Conservation (phyloP, 2,888 invertebrate species). For the Acanthopleura granulata region DNA sequence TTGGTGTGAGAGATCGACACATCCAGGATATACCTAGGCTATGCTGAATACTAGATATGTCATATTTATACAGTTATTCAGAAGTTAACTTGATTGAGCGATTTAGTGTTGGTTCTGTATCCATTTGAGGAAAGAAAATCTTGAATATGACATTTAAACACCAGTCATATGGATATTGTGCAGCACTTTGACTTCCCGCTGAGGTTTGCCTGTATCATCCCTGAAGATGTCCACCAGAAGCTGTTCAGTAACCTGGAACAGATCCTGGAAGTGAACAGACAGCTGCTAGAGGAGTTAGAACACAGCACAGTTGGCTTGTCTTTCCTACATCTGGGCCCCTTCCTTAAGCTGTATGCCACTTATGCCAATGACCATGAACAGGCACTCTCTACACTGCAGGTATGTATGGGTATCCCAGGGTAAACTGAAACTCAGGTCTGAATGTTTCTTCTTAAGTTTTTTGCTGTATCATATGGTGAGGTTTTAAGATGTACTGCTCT, state of each 20-base stretch:
- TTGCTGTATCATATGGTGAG: too few species aligned
- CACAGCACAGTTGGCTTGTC: slow-evolving; percentile 76
- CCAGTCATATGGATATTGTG: slow-evolving; percentile 26
- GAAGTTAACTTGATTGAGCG: too few species aligned
- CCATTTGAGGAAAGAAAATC: not conserved
- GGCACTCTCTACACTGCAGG: slow-evolving; percentile 76
- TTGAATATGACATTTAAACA: not conserved
- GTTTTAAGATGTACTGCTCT: too few species aligned
- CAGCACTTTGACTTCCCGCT: slow-evolving; percentile 68
- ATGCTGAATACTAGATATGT: too few species aligned
- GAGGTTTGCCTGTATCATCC: slow-evolving; percentile 55
- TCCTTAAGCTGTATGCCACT: slow-evolving; percentile 82
- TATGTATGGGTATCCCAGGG: slow-evolving; percentile 54
- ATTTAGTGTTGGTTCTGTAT: too few species aligned
- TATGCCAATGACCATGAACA: slow-evolving; percentile 83
- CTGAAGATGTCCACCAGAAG: slow-evolving; percentile 54
- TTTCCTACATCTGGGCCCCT: slow-evolving; percentile 81
- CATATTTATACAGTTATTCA: too few species aligned
- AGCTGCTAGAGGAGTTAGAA: slow-evolving; percentile 65
- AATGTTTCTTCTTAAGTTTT: too few species aligned
- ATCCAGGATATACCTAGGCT: too few species aligned
- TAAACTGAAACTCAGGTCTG: too few species aligned
- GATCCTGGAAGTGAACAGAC: slow-evolving; percentile 70
- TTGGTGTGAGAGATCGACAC: too few species aligned
- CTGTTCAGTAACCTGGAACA: slow-evolving; percentile 68